phyloP scores from a whole-genome alignment of 2,797 vertebrate species.

The Octomys mimax region DNA sequence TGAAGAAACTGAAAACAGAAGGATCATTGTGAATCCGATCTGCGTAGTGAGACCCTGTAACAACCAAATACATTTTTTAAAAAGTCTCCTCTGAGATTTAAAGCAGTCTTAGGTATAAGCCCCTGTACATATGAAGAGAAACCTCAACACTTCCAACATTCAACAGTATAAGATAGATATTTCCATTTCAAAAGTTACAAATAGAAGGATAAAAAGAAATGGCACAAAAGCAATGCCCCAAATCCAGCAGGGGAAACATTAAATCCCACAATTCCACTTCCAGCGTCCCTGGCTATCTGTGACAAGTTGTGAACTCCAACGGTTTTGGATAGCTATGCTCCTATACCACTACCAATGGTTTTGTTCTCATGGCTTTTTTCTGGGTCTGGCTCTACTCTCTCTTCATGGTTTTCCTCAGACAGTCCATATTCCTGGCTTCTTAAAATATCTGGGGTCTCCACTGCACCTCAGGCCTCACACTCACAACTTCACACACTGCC shows the following conservation, averaged over 20 bases:
- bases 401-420: background rate
- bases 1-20: too few relatives aligned
- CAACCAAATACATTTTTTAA: too few relatives aligned
- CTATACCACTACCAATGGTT: background rate
- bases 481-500: too few relatives aligned
- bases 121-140: background rate
- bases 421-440: too few relatives aligned
- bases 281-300: background rate
- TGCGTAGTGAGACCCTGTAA: too few relatives aligned
- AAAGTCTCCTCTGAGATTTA: too few relatives aligned
- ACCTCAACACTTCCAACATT: background rate
- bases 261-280: background rate
- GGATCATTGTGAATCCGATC: too few relatives aligned
- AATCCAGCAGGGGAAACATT: background rate
- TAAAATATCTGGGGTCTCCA: too few relatives aligned
- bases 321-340: background rate
- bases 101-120: too few relatives aligned
- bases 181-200: background rate
- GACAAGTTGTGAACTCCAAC: background rate
- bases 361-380: background rate
- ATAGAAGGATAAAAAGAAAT: background rate
- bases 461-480: too few relatives aligned
- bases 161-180: background rate
- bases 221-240: background rate
- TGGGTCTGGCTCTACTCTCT: background rate